These are phyloP conservation scores for Drosophila kambysellisi DNA, from an alignment of 2,888 invertebrate genomes.

Conservation along the genomic window DNA sequence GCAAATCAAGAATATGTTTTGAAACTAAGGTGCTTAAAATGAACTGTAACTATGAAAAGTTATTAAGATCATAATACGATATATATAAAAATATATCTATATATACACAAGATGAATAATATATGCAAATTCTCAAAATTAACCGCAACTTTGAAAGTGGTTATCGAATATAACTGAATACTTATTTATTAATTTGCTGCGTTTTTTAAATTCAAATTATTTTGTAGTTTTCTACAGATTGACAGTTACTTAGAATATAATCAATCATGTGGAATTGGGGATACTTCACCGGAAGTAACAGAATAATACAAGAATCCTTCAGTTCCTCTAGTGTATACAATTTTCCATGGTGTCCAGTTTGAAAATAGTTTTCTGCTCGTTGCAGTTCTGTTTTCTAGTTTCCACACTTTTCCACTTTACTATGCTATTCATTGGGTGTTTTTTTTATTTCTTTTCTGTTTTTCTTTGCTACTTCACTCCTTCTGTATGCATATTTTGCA, in stretches of 20 bases:
- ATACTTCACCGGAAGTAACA: background rate
- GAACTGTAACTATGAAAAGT: background rate
- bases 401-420: conserved; percentile 5
- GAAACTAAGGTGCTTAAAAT: background rate
- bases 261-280: background rate
- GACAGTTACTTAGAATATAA: background rate
- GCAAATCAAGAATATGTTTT: background rate
- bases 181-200: background rate
- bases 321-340: background rate
- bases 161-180: background rate
- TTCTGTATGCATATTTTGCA: conserved; percentile 42
- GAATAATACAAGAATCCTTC: background rate
- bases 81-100: background rate
- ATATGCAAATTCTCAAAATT: background rate
- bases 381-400: conserved; percentile 11
- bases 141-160: background rate
- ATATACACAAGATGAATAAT: background rate
- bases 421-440: background rate
- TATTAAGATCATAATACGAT: background rate
- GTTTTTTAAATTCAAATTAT: background rate
- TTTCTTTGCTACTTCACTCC: background rate
- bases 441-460: background rate
- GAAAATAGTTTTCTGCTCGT: conserved; percentile 15
- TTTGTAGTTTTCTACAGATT: background rate
- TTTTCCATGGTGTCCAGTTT: conserved; percentile 2